Evolutionary conservation across 2,113 vertebrate species (phyloP).

Genomic region (Butastur rufipennis): DNA sequence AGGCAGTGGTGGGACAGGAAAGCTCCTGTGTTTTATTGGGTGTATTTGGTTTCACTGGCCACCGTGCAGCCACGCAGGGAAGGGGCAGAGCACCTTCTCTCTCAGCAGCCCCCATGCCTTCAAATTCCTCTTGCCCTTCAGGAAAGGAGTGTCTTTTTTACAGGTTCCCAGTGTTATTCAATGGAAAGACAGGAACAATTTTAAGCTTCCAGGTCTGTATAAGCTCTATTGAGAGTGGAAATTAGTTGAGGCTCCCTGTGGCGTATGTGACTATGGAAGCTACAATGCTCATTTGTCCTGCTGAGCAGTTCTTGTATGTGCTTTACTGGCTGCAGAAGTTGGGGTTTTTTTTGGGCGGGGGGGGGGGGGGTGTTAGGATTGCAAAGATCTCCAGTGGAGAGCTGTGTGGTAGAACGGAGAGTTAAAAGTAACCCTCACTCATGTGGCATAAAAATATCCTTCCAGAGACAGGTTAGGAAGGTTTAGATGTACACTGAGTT

Average conservation of each 20-base stretch:
- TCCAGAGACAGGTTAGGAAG: background rate
- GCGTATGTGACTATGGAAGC: slow-evolving; percentile 64
- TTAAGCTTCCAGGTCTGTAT: slow-evolving; percentile 67
- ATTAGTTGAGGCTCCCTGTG: slow-evolving; percentile 67
- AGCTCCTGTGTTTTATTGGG: background rate
- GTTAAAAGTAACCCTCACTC: background rate
- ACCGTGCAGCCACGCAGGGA: rapidly evolving
- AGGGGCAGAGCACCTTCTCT: background rate
- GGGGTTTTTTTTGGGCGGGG: background rate
- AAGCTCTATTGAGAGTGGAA: slow-evolving; percentile 68
- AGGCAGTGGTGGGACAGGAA: background rate
- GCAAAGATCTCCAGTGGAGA: slow-evolving; percentile 23
- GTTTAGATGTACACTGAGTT: background rate
- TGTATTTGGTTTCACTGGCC: background rate
- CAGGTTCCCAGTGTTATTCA: slow-evolving; percentile 41
- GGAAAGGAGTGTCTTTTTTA: slow-evolving; percentile 47
- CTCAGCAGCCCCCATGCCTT: background rate
- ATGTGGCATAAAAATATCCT: background rate
- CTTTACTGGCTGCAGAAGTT: slow-evolving; percentile 54
- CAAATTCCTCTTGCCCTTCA: slow-evolving; percentile 15
- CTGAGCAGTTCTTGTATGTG: slow-evolving; percentile 49
- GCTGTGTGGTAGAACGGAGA: background rate
- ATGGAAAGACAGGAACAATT: slow-evolving; percentile 55
- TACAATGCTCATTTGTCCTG: slow-evolving; percentile 67
- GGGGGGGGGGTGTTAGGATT: background rate